Evolutionary conservation across 2,797 vertebrate genomes (phyloP).

Genomic region (Eidolon dupreanum): DNA sequence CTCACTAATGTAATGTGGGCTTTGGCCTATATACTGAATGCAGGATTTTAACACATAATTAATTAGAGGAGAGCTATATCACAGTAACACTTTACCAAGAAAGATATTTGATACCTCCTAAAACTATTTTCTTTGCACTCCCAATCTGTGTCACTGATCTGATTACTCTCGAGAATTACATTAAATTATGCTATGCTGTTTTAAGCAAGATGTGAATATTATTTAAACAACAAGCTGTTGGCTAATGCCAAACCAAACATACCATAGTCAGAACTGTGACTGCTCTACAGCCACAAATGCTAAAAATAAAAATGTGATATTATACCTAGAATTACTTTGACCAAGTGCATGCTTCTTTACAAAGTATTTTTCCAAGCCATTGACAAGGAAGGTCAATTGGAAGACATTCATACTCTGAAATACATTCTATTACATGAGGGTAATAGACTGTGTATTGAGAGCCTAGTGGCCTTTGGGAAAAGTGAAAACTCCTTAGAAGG

Average conservation of each 20-base stretch:
- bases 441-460: background rate
- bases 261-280: background rate
- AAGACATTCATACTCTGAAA: background rate
- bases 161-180: slow-evolving; percentile 9
- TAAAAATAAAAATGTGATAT: slow-evolving; percentile 34
- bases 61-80: background rate
- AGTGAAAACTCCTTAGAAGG: background rate
- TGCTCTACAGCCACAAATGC: background rate
- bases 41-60: background rate
- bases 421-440: background rate
- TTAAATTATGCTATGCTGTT: background rate
- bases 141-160: background rate
- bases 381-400: slow-evolving; percentile 4
- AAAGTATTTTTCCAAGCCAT: slow-evolving; percentile 20
- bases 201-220: slow-evolving; percentile 38
- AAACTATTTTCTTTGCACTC: slow-evolving; percentile 36
- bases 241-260: slow-evolving; percentile 43
- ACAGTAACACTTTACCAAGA: background rate
- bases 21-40: background rate
- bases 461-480: background rate
- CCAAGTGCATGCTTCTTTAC: background rate
- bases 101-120: background rate
- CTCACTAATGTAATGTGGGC: background rate
- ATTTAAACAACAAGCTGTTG: slow-evolving; percentile 44
- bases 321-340: background rate